Evolutionary conservation across 2,797 vertebrate genomes (phyloP).

Genomic region (Dicrostonyx torquatus): DNA sequence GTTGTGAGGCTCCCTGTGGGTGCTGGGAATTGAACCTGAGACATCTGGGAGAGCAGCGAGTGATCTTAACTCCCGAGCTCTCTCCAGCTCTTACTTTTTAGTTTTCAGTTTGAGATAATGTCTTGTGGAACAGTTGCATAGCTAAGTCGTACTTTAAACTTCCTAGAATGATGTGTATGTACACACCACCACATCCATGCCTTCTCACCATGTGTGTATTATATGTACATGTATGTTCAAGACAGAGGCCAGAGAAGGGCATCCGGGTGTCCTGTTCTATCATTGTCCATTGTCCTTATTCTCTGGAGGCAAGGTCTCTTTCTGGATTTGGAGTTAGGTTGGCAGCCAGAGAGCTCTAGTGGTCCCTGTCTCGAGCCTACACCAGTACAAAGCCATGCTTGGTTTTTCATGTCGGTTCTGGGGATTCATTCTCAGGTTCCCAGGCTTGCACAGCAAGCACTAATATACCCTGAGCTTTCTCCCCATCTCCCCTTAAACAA

Average conservation of each 20-base stretch:
- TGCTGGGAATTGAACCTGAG: neutral
- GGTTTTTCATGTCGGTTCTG: neutral
- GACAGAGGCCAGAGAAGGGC: neutral
- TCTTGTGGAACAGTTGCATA: neutral
- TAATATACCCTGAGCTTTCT: neutral
- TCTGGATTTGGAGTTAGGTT: neutral
- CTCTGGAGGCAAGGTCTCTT: neutral
- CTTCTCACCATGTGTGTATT: too few relatives aligned
- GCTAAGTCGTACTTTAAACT: neutral
- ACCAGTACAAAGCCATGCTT: neutral
- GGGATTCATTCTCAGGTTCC: neutral
- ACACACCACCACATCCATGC: neutral
- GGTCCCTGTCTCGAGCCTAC: neutral
- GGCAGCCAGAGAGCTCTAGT: neutral
- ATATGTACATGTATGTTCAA: neutral
- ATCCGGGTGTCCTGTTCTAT: neutral
- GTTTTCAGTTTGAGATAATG: neutral
- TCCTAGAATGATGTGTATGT: neutral
- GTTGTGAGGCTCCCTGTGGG: neutral
- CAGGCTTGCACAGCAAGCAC: neutral
- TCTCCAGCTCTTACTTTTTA: neutral
- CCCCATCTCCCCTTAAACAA: neutral
- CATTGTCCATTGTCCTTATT: too few relatives aligned
- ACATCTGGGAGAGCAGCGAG: neutral
- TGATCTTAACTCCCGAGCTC: neutral